Evolutionary conservation across 2,888 invertebrate genomes (phyloP).

Genomic region (Seira musarum): DNA sequence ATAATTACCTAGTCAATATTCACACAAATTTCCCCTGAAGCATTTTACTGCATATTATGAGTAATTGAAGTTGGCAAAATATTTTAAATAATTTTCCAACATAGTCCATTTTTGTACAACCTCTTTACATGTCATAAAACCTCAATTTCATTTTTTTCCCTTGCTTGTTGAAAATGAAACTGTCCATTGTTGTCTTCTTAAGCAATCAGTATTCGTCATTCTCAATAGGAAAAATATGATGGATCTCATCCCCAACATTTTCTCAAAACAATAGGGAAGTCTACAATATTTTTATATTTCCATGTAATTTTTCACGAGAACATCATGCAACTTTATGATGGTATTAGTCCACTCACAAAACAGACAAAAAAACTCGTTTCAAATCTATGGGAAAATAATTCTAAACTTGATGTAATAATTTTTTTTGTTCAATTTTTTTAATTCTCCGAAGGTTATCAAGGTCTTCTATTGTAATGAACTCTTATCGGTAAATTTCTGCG

Average conservation of each 20-base stretch:
- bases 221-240: background rate
- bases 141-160: background rate
- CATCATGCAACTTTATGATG: background rate
- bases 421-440: slow-evolving; percentile 46
- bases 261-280: slow-evolving; percentile 18
- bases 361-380: slow-evolving; percentile 49
- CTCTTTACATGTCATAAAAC: background rate
- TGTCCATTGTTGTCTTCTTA: slow-evolving; percentile 17
- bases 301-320: slow-evolving; percentile 3
- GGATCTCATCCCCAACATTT: background rate
- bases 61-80: slow-evolving; percentile 14
- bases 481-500: slow-evolving; percentile 55
- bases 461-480: slow-evolving; percentile 54
- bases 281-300: background rate
- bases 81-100: slow-evolving; percentile 1
- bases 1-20: slow-evolving; percentile 10
- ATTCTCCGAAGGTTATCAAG: slow-evolving; percentile 58
- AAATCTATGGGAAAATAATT: slow-evolving; percentile 51
- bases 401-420: slow-evolving; percentile 49
- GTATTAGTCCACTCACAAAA: background rate
- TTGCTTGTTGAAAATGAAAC: background rate
- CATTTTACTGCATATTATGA: background rate
- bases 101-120: background rate
- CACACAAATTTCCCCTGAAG: background rate
- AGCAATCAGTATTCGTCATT: background rate